These are phyloP conservation scores for Sarcophaga rosellei DNA, from an alignment of 2,888 invertebrate genomes.

Conservation along the genomic window DNA sequence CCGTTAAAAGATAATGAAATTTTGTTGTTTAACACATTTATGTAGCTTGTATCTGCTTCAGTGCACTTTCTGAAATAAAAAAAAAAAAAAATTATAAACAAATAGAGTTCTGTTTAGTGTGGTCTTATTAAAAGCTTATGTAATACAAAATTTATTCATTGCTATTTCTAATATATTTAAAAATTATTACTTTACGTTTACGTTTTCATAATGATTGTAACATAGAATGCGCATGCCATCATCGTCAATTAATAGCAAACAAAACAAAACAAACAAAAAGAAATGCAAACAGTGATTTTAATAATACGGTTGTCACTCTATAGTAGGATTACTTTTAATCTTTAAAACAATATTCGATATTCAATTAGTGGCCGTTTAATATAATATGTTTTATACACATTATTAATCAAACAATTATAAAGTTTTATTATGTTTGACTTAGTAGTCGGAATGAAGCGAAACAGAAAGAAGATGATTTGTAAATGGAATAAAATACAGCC, in stretches of 20 bases:
- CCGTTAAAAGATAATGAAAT: conserved; percentile 37
- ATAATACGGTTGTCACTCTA: no score
- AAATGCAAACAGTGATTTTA: conserved; percentile 27
- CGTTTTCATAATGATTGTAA: conserved; percentile 34
- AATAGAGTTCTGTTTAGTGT: not conserved
- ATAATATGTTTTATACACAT: no score
- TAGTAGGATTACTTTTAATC: no score
- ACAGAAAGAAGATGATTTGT: no score
- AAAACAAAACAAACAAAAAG: not conserved
- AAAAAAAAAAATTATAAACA: not conserved
- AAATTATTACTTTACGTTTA: conserved; percentile 12
- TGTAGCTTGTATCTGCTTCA: conserved; percentile 26
- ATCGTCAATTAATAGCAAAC: conserved; percentile 10
- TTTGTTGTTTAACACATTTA: conserved; percentile 38
- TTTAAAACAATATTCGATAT: no score
- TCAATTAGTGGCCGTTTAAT: no score
- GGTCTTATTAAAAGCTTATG: conserved; percentile 1
- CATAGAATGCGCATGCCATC: conserved; percentile 59
- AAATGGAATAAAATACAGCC: no score
- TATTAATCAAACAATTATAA: no score
- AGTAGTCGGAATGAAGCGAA: no score
- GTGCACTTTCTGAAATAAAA: conserved; percentile 36
- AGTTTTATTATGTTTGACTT: no score
- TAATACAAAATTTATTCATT: conserved; percentile 9
- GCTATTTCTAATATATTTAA: conserved; percentile 21